Base-by-base conservation (phyloP, 30 jellyfish, hydroid and myxozoan genomes). In the Aurelia aurita region DNA sequence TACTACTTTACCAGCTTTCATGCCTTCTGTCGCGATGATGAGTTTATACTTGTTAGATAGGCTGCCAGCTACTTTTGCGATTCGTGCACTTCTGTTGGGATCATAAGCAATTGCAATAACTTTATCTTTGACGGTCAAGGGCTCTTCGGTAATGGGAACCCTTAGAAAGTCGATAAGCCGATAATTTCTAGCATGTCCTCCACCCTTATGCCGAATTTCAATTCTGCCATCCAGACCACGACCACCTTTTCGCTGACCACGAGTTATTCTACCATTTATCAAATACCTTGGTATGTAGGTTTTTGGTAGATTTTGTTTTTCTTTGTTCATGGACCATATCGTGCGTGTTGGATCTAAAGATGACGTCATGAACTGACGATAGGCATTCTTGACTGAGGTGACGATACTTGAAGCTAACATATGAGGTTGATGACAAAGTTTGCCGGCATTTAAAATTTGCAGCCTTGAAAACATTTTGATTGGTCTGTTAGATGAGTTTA, bases 41-140 rank as follows among this genome's bases (percentile, higher is more conserved):
- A 96, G 62, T 44, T 80, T 86, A 53, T 84, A 86, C 64, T 82
- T 80, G 63, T 89, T 77, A 14, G 92, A 65, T 16, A 77, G 73
- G 80, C 74, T 89, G 35, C 99, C 99, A 54, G 98, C 98, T 28
- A 96, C 97, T 25, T 68, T 60, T 1, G 99, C 99, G 51, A 96
- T 87, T 45, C 90, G 91, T 16, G 96, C 97, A 54, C 98, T 62
- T 34, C 99, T 94, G 58, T 84, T 77, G 46, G 99, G 99, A 66
- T 96, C 99, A 67, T 90, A 96, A 16, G 97, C 98, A 25, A 96
- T 91, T 5, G 89, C 95, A 20, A 88, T 72, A 18, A 96, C 95
- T 74, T 95, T 79, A 58, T 95, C 97, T 39, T 55, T 75, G 65
- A 79, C 60, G 19, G 58, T 69, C 66, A 58, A 18, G 19, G 94